Base-by-base conservation (phyloP, 2,113 vertebrate species). In the Circaetus gallicus region DNA sequence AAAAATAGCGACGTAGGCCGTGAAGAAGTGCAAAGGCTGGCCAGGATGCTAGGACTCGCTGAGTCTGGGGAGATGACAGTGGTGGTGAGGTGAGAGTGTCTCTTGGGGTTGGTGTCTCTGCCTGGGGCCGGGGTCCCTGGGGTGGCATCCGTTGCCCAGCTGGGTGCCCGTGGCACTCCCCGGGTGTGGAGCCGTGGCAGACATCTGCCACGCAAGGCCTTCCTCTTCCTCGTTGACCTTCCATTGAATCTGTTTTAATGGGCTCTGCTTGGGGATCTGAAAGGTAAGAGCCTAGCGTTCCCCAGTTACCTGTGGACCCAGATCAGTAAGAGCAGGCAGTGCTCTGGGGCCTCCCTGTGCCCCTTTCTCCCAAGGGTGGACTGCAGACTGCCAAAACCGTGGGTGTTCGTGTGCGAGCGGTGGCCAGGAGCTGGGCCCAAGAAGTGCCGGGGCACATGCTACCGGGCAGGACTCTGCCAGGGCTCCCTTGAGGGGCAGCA, bases 201-300 rank as follows among this genome's bases (percentile, higher is more conserved):
- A 43, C 3, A 1, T 17, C 52, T 80, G 24, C 28, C 14, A 4
- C 1, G 2, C 3, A 6, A 63, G 11, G 15, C 53, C 10, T 66
- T 65, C 19, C 17, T 47, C n/a, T 17, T 13, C 21, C 76, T 9
- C 5, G 0, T 13, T 40, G 9, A 1, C 13, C 19, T 59, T 5
- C 47, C 2, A 0, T 16, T 11, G 81, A 24, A 4, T 31, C 36
- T 1, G 6, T n/a, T 72, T n/a, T 11, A 17, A 26, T 12, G 45
- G 52, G 28, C 56, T 58, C 19, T 38, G 0, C 32, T 13, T n/a
- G 62, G 38, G 26, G 5, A 13, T 24, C 0, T 0, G 11, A 15
- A 22, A 32, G 72, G 22, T 18, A 6, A 26, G 61, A 38, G 16
- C 36, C 45, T 20, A 5, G 5, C 7, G 31, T 9, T 71, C 12